phyloP scores from a whole-genome alignment of 2,113 vertebrate species.

The Gymnobelideus leadbeateri region DNA sequence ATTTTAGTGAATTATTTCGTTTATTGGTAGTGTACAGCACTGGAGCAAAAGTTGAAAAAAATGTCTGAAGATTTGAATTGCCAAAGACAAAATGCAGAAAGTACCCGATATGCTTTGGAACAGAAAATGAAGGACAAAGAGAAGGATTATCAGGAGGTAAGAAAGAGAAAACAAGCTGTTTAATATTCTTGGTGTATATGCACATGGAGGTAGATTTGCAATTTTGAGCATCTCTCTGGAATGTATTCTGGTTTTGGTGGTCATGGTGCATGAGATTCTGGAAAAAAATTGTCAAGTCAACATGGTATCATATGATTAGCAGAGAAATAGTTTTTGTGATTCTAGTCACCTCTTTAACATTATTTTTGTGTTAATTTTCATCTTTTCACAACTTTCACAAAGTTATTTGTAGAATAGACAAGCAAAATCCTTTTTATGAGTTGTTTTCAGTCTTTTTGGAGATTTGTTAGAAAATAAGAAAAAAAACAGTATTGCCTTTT shows the following conservation, averaged over 20 bases:
- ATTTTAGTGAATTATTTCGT: constrained; percentile 42
- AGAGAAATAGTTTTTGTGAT: background rate
- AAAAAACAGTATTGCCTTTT: background rate
- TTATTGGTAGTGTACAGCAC: constrained; percentile 82
- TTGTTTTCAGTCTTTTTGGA: constrained; percentile 3
- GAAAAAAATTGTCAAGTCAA: background rate
- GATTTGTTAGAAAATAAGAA: background rate
- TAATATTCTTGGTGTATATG: background rate
- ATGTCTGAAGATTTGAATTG: constrained; percentile 92
- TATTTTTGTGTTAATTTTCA: background rate
- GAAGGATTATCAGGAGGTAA: constrained; percentile 92
- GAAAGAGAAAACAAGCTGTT: background rate
- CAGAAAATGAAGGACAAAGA: constrained; percentile 93
- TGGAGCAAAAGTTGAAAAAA: constrained; percentile 93
- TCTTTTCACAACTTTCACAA: background rate
- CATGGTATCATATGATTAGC: background rate
- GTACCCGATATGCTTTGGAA: constrained; percentile 86
- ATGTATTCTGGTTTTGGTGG: background rate
- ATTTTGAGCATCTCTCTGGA: background rate
- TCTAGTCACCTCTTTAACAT: background rate
- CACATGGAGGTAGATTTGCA: background rate
- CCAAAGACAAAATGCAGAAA: constrained; percentile 94
- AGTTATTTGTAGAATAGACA: background rate
- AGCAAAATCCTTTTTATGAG: background rate
- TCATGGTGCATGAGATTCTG: background rate